Evolutionary conservation across 2,113 vertebrate genomes (phyloP), one percentile per base, ranked within the genome.

Genomic region (Calyptomena viridis): DNA sequence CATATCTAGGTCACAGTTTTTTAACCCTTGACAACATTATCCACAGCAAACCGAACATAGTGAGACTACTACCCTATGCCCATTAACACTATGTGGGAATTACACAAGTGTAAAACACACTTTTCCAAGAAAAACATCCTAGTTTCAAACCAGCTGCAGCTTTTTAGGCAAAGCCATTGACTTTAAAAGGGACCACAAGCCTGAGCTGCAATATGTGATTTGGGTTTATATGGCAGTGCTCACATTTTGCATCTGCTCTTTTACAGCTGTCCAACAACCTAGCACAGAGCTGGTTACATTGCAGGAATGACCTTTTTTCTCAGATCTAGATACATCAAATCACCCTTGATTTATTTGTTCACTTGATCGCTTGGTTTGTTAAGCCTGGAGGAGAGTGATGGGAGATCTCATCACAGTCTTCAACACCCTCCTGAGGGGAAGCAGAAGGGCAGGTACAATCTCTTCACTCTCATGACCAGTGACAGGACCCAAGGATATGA

Each of bases 201-300:
- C 19, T 15, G 17, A 53, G 10, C 20, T 3, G 33, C 25, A 44
- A 25, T 14, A 28, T 0, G 0, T 4, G 28, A 12, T 3, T 4
- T 14, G 4, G 12, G 30, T 14, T 56, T 9, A 2, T 5, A 7
- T 0, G 16, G 22, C 25, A 35, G 35, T 0, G 6, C 13, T 14
- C 19, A 3, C 8, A 1, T 3, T 11, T 9, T 5, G 3, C 0
- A 35, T 5, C 35, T 44, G 31, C 42, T 14, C 33, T 28, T n/a
- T 33, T 25, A 23, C 19, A 28, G 33, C n/a, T 23, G 7, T 58
- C 50, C 56, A 25, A 2, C 3, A 19, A 23, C 11, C 5, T 56
- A 24, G 1, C 25, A 4, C 14, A n/a, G 33, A 1, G 2, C 17
- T 2, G 31, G 20, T 6, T 24, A 5, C 10, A 68, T 33, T 68